Conservation (phyloP, 2,113 vertebrate species). For the Tor tambroides region DNA sequence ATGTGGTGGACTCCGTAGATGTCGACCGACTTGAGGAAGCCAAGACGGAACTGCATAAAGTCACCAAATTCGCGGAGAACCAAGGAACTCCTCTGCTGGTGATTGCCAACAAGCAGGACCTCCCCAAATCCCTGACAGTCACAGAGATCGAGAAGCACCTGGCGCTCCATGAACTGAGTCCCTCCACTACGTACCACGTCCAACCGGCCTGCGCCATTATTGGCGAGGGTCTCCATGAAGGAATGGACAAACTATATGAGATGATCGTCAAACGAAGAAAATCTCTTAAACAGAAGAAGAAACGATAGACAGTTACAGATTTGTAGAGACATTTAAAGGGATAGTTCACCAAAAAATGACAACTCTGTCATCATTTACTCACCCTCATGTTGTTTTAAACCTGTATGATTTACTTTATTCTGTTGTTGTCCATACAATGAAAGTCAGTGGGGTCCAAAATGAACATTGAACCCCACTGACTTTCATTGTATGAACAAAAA, state of each 20-base stretch:
- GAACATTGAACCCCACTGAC: neutral
- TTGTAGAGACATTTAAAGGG: neutral
- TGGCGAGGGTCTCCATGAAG: constrained; percentile 93
- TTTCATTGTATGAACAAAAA: neutral
- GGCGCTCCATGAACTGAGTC: constrained; percentile 88
- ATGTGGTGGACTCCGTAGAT: constrained; percentile 97
- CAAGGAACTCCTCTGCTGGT: constrained; percentile 93
- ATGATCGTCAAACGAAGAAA: constrained; percentile 96
- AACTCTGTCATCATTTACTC: neutral
- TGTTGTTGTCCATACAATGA: neutral
- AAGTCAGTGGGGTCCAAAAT: neutral
- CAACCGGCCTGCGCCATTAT: constrained; percentile 98
- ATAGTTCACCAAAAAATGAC: neutral
- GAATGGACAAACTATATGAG: constrained; percentile 96
- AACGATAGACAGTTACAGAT: constrained; percentile 72
- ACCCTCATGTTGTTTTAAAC: neutral
- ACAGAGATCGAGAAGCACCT: constrained; percentile 91
- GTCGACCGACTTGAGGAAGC: constrained; percentile 93
- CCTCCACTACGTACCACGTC: constrained; percentile 90
- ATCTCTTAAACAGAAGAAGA: constrained; percentile 93
- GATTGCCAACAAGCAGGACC: constrained; percentile 98
- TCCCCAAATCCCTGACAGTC: constrained; percentile 90
- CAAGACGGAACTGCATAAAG: constrained; percentile 93
- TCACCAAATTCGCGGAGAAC: constrained; percentile 93
- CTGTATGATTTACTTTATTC: neutral